These are phyloP conservation scores for Lordiphosa mommai DNA, from an alignment of 1,140 invertebrate species.

Conservation along the genomic window DNA sequence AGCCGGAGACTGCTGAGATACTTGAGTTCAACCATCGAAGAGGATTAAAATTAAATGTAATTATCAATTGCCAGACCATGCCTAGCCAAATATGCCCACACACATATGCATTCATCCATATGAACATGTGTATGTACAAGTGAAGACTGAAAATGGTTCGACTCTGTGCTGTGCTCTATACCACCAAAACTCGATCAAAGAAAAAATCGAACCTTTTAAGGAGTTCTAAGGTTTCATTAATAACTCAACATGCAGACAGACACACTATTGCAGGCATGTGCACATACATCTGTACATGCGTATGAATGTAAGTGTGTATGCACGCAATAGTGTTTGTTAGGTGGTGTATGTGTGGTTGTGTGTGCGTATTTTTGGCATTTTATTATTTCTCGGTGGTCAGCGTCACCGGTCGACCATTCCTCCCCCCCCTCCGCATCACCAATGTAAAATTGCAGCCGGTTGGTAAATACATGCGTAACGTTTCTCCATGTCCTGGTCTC, in stretches of 20 bases:
- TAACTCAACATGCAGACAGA: neutral
- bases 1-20: neutral
- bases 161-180: too few species aligned
- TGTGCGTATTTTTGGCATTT: constrained; percentile 2
- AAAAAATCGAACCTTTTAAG: constrained; percentile 2
- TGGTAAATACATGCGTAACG: too few species aligned
- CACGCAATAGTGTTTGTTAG: neutral
- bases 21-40: neutral
- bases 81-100: too few species aligned
- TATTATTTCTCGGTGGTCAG: too few species aligned
- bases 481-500: too few species aligned
- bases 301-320: neutral
- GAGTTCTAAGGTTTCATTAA: constrained; percentile 4
- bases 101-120: neutral
- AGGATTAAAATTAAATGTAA: too few species aligned
- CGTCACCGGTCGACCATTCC: too few species aligned
- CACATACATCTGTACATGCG: neutral
- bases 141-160: neutral
- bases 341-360: neutral
- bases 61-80: too few species aligned
- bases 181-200: neutral
- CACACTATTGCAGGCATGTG: neutral
- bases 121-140: neutral
- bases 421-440: too few species aligned
- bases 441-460: too few species aligned